Base-by-base conservation (phyloP, 2,113 vertebrate species). In the Pavo muticus region DNA sequence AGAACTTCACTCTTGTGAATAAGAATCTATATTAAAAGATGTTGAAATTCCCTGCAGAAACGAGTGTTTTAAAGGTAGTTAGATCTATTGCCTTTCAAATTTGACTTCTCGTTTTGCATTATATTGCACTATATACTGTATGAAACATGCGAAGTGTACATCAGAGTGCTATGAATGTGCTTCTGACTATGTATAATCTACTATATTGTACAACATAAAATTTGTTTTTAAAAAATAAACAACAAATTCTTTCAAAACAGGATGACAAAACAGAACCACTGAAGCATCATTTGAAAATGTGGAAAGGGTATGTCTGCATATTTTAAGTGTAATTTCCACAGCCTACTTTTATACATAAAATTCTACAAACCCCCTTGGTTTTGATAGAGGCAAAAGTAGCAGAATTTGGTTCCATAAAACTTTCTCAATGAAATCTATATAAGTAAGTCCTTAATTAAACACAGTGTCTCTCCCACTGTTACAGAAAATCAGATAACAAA, bases 371-470 rank as follows among this genome's bases (percentile, higher is more conserved):
- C 3, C 1, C 17, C 14, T 78, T 79, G 15, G 8, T 84, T 92
- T 91, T 76, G 39, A 63, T 63, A 70, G 50, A 76, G 59, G 0
- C 27, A 56, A 40, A 40, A 40, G 0, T 2, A 91, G 72, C 15
- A 63, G 42, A 61, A 23, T 40, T 20, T 61, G 24, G 40, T 61
- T 83, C 71, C 18, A 50, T 56, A 72, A 87, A 85, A 57, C 29
- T 69, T 84, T 86, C 47, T 79, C 68, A 88, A 59, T 1, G 0
- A 84, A 88, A 54, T 84, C 48, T 69, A 35, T 67, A 61, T 59
- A 89, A 79, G 92, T 59, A 89, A 82, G 87, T 82, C 44, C 48
- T 78, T 84, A 78, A 93, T 93, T 94, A 94, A 87, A 59, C 73
- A 68, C 6, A 3, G 13, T 47, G 16, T 72, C 54, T 91, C 80